Evolutionary conservation across 2,797 vertebrate species (phyloP).

Genomic region (Malurus splendens): DNA sequence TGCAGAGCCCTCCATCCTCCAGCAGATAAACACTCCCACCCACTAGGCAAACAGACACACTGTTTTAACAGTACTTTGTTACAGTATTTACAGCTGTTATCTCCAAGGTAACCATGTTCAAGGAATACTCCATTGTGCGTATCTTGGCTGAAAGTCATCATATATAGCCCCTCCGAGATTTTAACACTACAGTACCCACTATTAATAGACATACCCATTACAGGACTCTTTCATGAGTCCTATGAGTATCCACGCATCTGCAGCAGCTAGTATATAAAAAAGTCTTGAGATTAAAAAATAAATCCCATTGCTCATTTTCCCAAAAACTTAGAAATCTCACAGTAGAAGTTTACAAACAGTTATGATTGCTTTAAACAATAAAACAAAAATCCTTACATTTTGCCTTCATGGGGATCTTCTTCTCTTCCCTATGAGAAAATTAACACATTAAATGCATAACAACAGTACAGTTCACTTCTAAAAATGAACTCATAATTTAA

Average conservation of each 20-base stretch:
- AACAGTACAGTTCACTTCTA: background rate
- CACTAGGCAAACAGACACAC: background rate
- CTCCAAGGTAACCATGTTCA: background rate
- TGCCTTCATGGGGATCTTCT: constrained; percentile 99
- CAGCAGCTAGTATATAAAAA: background rate
- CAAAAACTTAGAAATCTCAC: background rate
- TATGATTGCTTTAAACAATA: background rate
- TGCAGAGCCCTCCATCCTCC: background rate
- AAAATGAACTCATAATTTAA: background rate
- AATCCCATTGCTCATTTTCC: background rate
- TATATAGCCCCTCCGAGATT: background rate
- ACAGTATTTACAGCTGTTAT: background rate
- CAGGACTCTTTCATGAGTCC: background rate
- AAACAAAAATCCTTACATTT: constrained; percentile 85
- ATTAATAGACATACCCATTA: background rate
- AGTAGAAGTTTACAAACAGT: background rate
- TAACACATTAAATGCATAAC: constrained; percentile 10
- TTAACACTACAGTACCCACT: background rate
- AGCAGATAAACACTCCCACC: background rate
- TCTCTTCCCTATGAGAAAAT: constrained; percentile 84
- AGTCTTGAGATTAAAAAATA: background rate
- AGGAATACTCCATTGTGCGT: background rate
- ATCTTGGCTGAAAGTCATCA: background rate
- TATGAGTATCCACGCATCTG: background rate
- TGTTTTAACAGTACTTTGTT: background rate